phyloP scores from a whole-genome alignment of 2,113 vertebrate genomes.

The Thalassarche chlororhynchos region DNA sequence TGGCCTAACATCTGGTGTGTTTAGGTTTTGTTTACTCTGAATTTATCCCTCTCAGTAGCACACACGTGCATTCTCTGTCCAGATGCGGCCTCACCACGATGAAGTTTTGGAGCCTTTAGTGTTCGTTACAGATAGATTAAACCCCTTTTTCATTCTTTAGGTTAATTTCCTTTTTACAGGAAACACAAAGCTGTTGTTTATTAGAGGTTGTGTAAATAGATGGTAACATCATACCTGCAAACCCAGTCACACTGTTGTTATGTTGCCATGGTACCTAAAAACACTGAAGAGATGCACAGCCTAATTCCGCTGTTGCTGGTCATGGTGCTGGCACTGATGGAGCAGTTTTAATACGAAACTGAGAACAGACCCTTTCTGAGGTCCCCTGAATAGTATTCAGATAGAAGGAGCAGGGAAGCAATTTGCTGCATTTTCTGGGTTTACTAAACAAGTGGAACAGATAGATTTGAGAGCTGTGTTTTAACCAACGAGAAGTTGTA shows the following conservation, averaged over 20 bases:
- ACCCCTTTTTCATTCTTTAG: background rate
- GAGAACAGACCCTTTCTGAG: background rate
- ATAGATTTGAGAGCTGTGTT: background rate
- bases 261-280: background rate
- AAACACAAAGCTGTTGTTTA: background rate
- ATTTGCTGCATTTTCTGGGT: background rate
- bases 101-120: background rate
- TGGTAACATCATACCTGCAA: background rate
- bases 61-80: accelerated
- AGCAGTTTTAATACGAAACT: background rate
- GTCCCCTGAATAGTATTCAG: background rate
- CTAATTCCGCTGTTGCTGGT: background rate
- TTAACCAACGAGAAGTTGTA: constrained; percentile 19
- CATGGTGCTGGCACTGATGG: background rate
- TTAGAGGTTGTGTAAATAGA: background rate
- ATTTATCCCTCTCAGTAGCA: background rate
- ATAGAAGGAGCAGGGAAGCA: background rate
- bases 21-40: background rate
- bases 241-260: background rate
- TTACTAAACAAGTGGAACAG: constrained; percentile 10
- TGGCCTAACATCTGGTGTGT: background rate
- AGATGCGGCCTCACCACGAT: accelerated
- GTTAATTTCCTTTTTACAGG: background rate
- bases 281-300: background rate
- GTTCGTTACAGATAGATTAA: background rate